Evolutionary conservation across 2,888 invertebrate species (phyloP).

Genomic region (Linnaemya tessellans): DNA sequence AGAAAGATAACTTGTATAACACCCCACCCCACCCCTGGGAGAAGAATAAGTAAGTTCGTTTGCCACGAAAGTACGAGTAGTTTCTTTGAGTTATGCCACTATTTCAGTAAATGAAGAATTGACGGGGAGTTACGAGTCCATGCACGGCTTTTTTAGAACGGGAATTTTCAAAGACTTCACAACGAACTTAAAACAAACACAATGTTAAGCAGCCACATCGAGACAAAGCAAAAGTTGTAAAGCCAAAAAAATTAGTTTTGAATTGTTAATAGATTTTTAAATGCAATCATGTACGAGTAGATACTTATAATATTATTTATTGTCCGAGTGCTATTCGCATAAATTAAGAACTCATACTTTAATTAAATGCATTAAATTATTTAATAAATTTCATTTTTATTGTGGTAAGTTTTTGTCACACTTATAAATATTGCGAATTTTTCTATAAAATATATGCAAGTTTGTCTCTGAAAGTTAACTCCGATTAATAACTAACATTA

Average conservation of each 20-base stretch:
- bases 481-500: background rate
- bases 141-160: background rate
- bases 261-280: background rate
- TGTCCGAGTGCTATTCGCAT: background rate
- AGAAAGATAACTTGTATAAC: too few relatives aligned
- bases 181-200: background rate
- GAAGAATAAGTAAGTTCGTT: too few relatives aligned
- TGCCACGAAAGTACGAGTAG: too few relatives aligned
- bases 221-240: background rate
- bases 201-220: background rate
- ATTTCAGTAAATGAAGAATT: too few relatives aligned
- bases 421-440: background rate
- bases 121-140: too few relatives aligned
- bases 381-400: background rate
- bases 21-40: too few relatives aligned
- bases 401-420: background rate
- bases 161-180: background rate
- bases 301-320: background rate
- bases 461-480: background rate
- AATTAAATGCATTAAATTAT: background rate
- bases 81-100: too few relatives aligned
- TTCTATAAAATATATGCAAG: background rate
- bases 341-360: background rate
- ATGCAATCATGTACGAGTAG: background rate
- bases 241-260: background rate